Percentiles rank a stretch among this genome's conserved stretches.
Conservation (phyloP, 92 coral and sea anemone genomes). For the Isaurus tuberculatus region DNA sequence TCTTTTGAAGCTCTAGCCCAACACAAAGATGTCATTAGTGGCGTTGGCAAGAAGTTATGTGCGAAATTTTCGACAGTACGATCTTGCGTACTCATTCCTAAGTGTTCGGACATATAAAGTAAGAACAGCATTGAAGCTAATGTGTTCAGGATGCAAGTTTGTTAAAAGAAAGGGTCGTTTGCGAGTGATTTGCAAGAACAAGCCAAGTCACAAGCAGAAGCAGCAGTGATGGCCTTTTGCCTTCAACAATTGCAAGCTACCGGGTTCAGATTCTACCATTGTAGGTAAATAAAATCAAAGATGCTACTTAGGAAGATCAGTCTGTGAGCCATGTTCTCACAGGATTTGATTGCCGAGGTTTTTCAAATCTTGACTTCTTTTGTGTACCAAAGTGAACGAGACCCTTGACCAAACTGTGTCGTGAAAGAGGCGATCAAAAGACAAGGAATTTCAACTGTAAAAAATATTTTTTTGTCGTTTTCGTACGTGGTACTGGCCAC, state of each 20-base stretch:
- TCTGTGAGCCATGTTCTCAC: neutral
- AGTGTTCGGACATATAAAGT: constrained; percentile 91
- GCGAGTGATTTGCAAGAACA: constrained; percentile 93
- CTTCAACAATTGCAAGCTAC: neutral
- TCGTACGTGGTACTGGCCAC: too few relatives aligned
- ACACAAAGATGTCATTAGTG: constrained; percentile 25
- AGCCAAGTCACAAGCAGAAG: constrained; percentile 97
- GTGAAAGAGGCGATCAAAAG: too few relatives aligned
- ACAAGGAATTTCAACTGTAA: too few relatives aligned
- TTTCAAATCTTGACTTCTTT: too few relatives aligned
- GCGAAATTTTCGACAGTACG: constrained; percentile 67
- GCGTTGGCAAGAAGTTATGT: constrained; percentile 59
- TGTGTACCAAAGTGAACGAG: too few relatives aligned
- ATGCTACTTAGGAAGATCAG: neutral
- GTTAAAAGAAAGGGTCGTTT: constrained; percentile 94
- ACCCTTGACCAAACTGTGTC: too few relatives aligned
- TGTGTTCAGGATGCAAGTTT: constrained; percentile 92
- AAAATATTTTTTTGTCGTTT: too few relatives aligned
- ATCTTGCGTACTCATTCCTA: constrained; percentile 76
- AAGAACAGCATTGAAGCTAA: constrained; percentile 84
- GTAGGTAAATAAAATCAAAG: neutral
- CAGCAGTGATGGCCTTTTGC: constrained; percentile 57
- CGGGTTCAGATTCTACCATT: neutral
- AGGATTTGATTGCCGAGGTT: neutral
- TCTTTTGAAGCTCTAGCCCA: constrained; percentile 19